Percentiles rank a stretch among this genome's conserved stretches.
Evolutionary conservation across 2,888 invertebrate genomes (phyloP).

Genomic region (Mycalesis mineus): DNA sequence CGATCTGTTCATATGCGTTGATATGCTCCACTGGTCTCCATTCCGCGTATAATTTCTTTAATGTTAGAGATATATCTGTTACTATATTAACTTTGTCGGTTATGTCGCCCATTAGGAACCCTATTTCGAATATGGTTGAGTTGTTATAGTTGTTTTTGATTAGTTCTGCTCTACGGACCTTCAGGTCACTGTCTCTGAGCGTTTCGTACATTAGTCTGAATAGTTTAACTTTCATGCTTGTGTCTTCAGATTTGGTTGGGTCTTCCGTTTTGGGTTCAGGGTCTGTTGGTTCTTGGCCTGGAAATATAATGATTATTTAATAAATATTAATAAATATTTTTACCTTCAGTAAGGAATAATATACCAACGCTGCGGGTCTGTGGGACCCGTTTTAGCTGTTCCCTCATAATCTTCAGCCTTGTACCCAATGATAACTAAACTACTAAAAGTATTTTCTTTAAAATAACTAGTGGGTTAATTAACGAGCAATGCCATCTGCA

Average conservation of each 20-base stretch:
- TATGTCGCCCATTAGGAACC: slow-evolving; percentile 52
- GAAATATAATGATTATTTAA: background rate
- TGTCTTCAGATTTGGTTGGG: slow-evolving; percentile 38
- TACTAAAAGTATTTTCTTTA: too few species aligned
- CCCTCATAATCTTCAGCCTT: slow-evolving; percentile 29
- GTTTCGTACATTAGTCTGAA: slow-evolving; percentile 63
- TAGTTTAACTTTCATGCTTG: slow-evolving; percentile 53
- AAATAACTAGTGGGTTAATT: too few species aligned
- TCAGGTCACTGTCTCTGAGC: slow-evolving; percentile 52
- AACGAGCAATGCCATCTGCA: background rate
- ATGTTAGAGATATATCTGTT: slow-evolving; percentile 45
- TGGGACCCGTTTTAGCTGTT: background rate
- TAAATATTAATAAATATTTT: too few species aligned
- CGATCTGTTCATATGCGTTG: slow-evolving; percentile 61
- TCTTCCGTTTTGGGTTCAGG: background rate
- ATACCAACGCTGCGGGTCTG: slow-evolving; percentile 29
- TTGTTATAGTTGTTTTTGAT: slow-evolving; percentile 48
- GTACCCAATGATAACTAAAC: slow-evolving; percentile 15
- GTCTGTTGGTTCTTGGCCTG: background rate
- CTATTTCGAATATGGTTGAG: slow-evolving; percentile 48
- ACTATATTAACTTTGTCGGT: slow-evolving; percentile 51
- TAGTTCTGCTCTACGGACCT: slow-evolving; percentile 50
- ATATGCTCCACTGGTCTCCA: slow-evolving; percentile 68
- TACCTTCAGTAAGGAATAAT: slow-evolving; percentile 15
- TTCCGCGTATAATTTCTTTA: slow-evolving; percentile 40